phyloP scores from a whole-genome alignment of 2,797 vertebrate species.

The Chloroceryle amazona region DNA sequence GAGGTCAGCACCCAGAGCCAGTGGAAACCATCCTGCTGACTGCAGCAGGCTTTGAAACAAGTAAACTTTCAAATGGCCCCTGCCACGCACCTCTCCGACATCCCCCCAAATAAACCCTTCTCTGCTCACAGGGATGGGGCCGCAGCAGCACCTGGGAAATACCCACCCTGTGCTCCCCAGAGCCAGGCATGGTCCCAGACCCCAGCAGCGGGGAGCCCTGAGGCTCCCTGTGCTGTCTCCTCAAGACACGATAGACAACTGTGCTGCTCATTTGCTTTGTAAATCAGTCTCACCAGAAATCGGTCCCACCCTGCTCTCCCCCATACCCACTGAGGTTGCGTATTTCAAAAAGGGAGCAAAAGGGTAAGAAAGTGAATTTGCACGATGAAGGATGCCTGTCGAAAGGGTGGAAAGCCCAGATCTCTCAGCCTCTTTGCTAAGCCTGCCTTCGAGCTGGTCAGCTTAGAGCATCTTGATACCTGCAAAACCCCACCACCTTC shows the following conservation, averaged over 20 bases:
- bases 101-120: rapidly evolving
- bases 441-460: not conserved
- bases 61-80: not conserved
- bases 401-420: not conserved
- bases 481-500: not conserved
- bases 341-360: not conserved
- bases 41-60: not conserved
- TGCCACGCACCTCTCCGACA: rapidly evolving
- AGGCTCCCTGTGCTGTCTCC: not conserved
- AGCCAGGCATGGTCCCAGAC: not conserved
- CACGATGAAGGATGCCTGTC: not conserved
- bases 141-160: not conserved
- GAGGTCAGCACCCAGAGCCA: not conserved
- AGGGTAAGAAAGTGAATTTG: not conserved
- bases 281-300: not conserved
- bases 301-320: not conserved
- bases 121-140: rapidly evolving
- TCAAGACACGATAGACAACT: rapidly evolving
- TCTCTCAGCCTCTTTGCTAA: not conserved
- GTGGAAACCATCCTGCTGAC: not conserved
- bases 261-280: not conserved
- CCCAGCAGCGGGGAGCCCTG: not conserved
- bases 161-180: rapidly evolving
- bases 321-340: rapidly evolving
- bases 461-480: too few species aligned